Percentiles rank a stretch among this genome's conserved stretches.
Evolutionary conservation across 2,113 vertebrate species (phyloP).

Genomic region (Lophochroa leadbeateri): DNA sequence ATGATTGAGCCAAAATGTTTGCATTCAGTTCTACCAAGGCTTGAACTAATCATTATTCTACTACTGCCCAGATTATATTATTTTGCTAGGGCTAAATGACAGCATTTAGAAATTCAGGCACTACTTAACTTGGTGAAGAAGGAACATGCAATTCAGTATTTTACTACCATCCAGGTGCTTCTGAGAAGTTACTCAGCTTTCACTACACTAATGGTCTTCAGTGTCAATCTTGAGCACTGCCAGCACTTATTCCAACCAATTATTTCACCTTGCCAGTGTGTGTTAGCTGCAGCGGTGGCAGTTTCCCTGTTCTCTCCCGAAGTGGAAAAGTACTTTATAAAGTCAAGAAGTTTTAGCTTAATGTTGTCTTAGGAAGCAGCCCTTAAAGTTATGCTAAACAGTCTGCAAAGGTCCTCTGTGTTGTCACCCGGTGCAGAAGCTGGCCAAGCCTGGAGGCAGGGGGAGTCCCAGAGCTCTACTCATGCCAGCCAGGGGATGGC

Average conservation of each 20-base stretch:
- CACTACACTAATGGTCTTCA: background rate
- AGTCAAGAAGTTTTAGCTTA: background rate
- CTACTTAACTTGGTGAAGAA: background rate
- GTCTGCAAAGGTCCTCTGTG: background rate
- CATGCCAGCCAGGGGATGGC: background rate
- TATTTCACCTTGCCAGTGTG: background rate
- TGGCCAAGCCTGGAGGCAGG: background rate
- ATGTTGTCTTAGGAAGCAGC: background rate
- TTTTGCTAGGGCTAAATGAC: background rate
- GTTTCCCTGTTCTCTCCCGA: background rate
- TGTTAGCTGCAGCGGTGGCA: background rate
- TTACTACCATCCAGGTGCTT: background rate
- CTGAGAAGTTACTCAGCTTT: background rate
- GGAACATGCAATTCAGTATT: background rate
- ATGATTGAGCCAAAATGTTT: background rate
- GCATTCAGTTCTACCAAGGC: background rate
- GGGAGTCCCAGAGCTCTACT: fast-evolving
- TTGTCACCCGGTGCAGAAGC: fast-evolving
- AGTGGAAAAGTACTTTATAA: background rate
- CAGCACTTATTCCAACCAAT: background rate
- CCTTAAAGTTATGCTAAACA: background rate
- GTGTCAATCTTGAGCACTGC: too few relatives aligned
- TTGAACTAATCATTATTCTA: background rate
- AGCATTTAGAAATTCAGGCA: background rate
- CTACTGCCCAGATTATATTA: too few relatives aligned